Evolutionary conservation across 2,888 invertebrate species (phyloP).

Genomic region (Silvanus unidentatus): DNA sequence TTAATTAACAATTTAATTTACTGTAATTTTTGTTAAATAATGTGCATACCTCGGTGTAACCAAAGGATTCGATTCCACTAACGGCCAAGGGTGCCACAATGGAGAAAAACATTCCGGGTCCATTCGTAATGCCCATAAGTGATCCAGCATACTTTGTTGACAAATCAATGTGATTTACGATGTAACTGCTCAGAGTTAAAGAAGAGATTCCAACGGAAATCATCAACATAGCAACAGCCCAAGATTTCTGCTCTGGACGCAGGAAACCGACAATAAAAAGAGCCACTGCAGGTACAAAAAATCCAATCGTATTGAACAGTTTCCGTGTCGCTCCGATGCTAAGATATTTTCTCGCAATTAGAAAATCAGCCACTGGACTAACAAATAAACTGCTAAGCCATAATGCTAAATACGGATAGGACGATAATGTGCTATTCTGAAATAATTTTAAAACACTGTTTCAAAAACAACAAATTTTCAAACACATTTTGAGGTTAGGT

Average conservation of each 20-base stretch:
- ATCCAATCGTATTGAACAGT: slow-evolving; percentile 61
- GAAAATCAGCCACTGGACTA: slow-evolving; percentile 58
- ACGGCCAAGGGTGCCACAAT: slow-evolving; percentile 64
- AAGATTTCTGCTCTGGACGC: slow-evolving; percentile 18
- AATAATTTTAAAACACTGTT: too few species aligned
- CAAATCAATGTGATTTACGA: slow-evolving; percentile 77
- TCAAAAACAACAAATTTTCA: too few species aligned
- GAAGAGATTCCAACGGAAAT: slow-evolving; percentile 71
- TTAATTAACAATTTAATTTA: background rate
- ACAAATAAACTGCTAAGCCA: slow-evolving; percentile 65
- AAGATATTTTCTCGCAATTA: slow-evolving; percentile 48
- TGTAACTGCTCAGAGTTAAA: slow-evolving; percentile 68
- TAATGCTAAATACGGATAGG: slow-evolving; percentile 67
- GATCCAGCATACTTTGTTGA: slow-evolving; percentile 79
- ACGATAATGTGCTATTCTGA: slow-evolving; percentile 61
- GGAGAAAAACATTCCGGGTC: slow-evolving; percentile 70
- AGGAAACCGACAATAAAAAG: slow-evolving; percentile 27
- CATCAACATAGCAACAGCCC: slow-evolving; percentile 62
- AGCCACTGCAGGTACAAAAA: slow-evolving; percentile 33
- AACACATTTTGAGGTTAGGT: too few species aligned
- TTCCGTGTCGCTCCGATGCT: slow-evolving; percentile 52
- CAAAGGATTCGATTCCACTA: background rate
- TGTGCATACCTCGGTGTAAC: background rate
- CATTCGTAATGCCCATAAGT: slow-evolving; percentile 81
- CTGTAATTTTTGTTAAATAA: background rate